Conservation (phyloP, 2,888 invertebrate genomes). For the Leptogaster cylindrica region DNA sequence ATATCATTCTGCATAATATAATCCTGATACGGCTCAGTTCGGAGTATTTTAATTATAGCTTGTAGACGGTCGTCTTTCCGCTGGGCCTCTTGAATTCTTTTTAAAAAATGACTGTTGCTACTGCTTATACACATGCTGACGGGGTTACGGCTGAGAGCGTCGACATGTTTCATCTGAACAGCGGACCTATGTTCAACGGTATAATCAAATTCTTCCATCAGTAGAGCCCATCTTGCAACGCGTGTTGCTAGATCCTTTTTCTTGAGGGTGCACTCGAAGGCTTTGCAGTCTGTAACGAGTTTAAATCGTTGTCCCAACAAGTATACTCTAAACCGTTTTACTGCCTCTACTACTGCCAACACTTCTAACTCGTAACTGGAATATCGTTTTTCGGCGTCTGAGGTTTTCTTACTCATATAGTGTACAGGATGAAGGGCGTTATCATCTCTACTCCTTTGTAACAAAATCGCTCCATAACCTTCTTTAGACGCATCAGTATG, state of each 20-base stretch:
- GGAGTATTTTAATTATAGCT: not conserved
- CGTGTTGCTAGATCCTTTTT: slow-evolving; percentile 45
- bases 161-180: slow-evolving; percentile 48
- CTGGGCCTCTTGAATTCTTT: slow-evolving; percentile 23
- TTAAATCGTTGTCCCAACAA: slow-evolving; percentile 47
- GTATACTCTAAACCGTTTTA: slow-evolving; percentile 51
- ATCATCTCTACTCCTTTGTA: not conserved
- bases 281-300: slow-evolving; percentile 46
- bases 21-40: not conserved
- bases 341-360: slow-evolving; percentile 40
- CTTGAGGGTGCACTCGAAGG: slow-evolving; percentile 45
- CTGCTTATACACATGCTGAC: slow-evolving; percentile 8
- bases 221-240: slow-evolving; percentile 49
- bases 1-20: not conserved
- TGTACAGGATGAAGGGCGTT: slow-evolving; percentile 23
- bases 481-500: not conserved
- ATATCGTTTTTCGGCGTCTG: slow-evolving; percentile 35
- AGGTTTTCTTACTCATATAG: slow-evolving; percentile 38
- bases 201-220: slow-evolving; percentile 49
- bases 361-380: slow-evolving; percentile 40
- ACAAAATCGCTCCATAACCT: not conserved
- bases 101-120: slow-evolving; percentile 5
- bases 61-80: slow-evolving; percentile 35
- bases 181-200: slow-evolving; percentile 48
- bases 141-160: slow-evolving; percentile 49